Conservation (phyloP, 2,888 invertebrate genomes). For the Notocelia uddmanniana region DNA sequence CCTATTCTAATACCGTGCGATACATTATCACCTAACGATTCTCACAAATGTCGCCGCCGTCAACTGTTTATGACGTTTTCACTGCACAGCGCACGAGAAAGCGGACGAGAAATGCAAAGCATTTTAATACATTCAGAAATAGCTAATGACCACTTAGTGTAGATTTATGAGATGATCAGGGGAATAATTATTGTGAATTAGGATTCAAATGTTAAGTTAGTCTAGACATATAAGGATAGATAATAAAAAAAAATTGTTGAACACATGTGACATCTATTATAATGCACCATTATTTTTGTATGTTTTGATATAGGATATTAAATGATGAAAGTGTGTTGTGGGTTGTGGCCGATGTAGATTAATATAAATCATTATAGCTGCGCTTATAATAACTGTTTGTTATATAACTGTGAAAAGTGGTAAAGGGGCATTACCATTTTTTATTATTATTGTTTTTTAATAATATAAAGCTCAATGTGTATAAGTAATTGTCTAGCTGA, state of each 20-base stretch:
- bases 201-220: constrained; percentile 7
- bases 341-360: too few species aligned
- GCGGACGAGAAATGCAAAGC: constrained; percentile 29
- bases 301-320: not conserved
- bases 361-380: too few species aligned
- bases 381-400: too few species aligned
- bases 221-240: not conserved
- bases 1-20: constrained; percentile 28
- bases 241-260: not conserved
- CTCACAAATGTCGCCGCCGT: constrained; percentile 27
- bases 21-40: constrained; percentile 25
- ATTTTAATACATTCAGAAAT: constrained; percentile 37
- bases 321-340: not conserved
- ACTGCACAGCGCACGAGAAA: constrained; percentile 31
- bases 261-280: not conserved
- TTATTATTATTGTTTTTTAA: not conserved
- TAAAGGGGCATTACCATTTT: not conserved
- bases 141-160: constrained; percentile 29
- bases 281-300: not conserved
- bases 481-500: not conserved
- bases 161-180: constrained; percentile 20
- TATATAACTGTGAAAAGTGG: not conserved
- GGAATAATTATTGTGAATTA: constrained; percentile 20
- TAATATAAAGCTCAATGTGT: not conserved
- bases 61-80: constrained; percentile 35